phyloP scores from a whole-genome alignment of 2,113 vertebrate genomes.

The Dissostichus mawsoni region DNA sequence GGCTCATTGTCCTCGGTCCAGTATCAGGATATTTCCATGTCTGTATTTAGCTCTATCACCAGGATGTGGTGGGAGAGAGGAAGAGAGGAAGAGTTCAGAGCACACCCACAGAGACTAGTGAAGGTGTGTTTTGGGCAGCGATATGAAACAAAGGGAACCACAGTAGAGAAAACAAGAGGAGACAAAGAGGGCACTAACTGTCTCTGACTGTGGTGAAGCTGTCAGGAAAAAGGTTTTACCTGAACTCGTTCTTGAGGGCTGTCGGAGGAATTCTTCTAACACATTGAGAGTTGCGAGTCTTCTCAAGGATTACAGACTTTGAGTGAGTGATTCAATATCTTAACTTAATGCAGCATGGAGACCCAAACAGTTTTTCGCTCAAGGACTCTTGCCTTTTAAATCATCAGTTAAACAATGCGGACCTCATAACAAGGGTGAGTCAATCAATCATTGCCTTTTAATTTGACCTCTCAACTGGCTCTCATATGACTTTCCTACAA shows the following conservation, averaged over 20 bases:
- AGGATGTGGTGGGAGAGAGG: conserved; percentile 57
- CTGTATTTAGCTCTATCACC: conserved; percentile 69
- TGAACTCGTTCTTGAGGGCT: conserved; percentile 52
- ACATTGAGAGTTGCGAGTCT: no score
- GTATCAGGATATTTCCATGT: conserved; percentile 56
- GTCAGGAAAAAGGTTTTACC: conserved; percentile 39
- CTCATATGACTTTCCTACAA: no score
- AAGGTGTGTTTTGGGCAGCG: conserved; percentile 62
- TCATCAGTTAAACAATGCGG: no score
- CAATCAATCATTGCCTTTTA: no score
- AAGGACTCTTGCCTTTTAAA: no score
- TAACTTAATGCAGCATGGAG: no score
- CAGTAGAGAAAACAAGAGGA: conserved; percentile 18
- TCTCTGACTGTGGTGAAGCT: conserved; percentile 13
- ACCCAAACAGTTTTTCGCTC: no score
- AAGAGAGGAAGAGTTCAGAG: conserved; percentile 74
- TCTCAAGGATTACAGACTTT: no score
- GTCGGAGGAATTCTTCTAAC: no score
- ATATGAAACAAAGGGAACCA: conserved; percentile 33
- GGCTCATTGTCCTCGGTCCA: conserved; percentile 6
- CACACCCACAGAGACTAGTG: conserved; percentile 56
- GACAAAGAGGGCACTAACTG: conserved; percentile 33
- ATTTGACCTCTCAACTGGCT: no score
- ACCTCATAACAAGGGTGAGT: no score
- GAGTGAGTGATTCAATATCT: no score